A percentile compares a stretch with the other conserved stretches of the same genome.
phyloP scores from a whole-genome alignment of 2,888 invertebrate species.

The Ditylenchus weischeri region DNA sequence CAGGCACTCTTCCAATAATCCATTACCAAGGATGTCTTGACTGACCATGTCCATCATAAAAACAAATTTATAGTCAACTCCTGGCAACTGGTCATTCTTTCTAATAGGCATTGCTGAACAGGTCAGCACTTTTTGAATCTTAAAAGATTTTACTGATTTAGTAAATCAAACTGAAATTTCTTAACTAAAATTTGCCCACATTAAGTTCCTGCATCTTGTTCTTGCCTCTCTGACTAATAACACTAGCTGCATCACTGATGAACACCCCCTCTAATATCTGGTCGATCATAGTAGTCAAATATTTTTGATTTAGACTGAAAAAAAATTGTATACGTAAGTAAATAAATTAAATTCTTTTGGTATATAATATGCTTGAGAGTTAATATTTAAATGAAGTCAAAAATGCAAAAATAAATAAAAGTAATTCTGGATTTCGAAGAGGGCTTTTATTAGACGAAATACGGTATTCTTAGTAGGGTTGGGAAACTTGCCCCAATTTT shows the following conservation, averaged over 20 bases:
- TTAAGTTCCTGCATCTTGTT: constrained; percentile 29
- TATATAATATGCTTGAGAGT: too few species aligned
- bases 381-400: too few species aligned
- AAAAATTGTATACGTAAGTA: too few species aligned
- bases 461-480: too few species aligned
- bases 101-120: constrained; percentile 38
- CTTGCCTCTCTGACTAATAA: constrained; percentile 30
- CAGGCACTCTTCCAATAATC: constrained; percentile 36
- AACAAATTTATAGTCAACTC: constrained; percentile 43
- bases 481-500: too few species aligned
- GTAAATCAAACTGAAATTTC: background rate
- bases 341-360: too few species aligned
- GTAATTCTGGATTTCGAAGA: too few species aligned
- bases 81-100: constrained; percentile 30
- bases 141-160: background rate
- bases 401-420: too few species aligned
- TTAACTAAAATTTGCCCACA: constrained; percentile 22
- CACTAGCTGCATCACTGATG: constrained; percentile 39
- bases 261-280: constrained; percentile 39
- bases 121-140: constrained; percentile 45
- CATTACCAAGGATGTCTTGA: constrained; percentile 43
- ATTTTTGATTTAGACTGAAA: background rate
- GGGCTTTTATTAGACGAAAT: too few species aligned
- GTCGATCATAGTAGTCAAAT: constrained; percentile 38
- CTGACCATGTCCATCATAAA: constrained; percentile 40